Conservation (phyloP, 2,888 invertebrate species). For the Luperina testacea region DNA sequence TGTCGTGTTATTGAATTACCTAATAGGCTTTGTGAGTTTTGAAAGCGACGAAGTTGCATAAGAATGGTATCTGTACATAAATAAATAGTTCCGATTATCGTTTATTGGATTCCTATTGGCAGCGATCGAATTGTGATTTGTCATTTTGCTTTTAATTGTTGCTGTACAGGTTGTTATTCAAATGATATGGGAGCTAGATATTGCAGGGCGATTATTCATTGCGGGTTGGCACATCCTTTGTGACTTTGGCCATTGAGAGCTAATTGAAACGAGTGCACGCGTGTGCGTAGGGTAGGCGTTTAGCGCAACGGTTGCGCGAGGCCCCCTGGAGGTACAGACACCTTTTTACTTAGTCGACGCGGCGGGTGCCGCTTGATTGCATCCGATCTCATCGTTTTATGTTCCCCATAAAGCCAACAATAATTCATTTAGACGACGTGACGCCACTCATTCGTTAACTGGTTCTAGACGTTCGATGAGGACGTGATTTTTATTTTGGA, state of each 20-base stretch:
- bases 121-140: slow-evolving; percentile 36
- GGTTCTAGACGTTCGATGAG: slow-evolving; percentile 78
- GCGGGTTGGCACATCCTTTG: slow-evolving; percentile 76
- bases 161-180: slow-evolving; percentile 56
- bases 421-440: slow-evolving; percentile 90
- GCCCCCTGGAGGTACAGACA: slow-evolving; percentile 85
- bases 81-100: slow-evolving; percentile 60
- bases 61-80: slow-evolving; percentile 64
- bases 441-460: slow-evolving; percentile 89
- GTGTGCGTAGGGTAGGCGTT: slow-evolving; percentile 84
- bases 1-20: slow-evolving; percentile 72
- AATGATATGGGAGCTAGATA: slow-evolving; percentile 58
- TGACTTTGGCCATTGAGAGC: slow-evolving; percentile 83
- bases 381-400: slow-evolving; percentile 90
- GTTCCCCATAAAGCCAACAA: slow-evolving; percentile 90
- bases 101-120: slow-evolving; percentile 53
- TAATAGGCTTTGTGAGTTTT: slow-evolving; percentile 71
- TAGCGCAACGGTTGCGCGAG: slow-evolving; percentile 82
- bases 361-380: slow-evolving; percentile 89
- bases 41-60: slow-evolving; percentile 61
- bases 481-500: slow-evolving; percentile 69
- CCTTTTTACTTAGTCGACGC: slow-evolving; percentile 88
- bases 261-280: slow-evolving; percentile 88
- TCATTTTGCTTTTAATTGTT: slow-evolving; percentile 56
- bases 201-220: slow-evolving; percentile 71